phyloP scores from a whole-genome alignment of 2,888 invertebrate species.

The Parasteatoda lunata region DNA sequence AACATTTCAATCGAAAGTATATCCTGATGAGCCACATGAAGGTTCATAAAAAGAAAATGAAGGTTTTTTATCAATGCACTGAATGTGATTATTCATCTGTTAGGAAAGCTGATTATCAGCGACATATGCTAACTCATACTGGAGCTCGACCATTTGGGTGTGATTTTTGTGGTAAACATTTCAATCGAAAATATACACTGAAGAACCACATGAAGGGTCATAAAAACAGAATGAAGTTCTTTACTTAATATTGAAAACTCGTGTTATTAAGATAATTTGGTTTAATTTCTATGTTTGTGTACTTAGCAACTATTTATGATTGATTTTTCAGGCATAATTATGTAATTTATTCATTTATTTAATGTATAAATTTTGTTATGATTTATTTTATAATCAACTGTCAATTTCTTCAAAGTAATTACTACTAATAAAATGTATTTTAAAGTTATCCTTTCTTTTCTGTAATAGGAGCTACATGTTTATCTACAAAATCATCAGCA shows the following conservation, averaged over 20 bases:
- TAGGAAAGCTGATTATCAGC: background rate
- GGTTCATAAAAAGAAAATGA: background rate
- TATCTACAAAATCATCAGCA: too few relatives aligned
- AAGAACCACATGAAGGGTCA: background rate
- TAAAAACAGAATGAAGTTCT: background rate
- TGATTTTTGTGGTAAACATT: slow-evolving; percentile 2
- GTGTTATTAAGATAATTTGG: too few relatives aligned
- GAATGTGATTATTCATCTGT: slow-evolving; percentile 1
- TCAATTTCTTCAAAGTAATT: too few relatives aligned
- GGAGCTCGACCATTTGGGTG: slow-evolving; percentile 21
- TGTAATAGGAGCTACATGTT: too few relatives aligned
- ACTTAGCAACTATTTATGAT: too few relatives aligned
- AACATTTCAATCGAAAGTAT: background rate
- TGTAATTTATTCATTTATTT: too few relatives aligned
- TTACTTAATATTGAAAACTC: too few relatives aligned
- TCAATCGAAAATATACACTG: background rate
- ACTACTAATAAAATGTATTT: too few relatives aligned
- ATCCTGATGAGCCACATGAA: background rate
- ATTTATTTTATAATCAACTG: too few relatives aligned
- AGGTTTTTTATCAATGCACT: background rate
- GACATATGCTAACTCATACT: slow-evolving; percentile 20
- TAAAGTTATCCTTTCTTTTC: too few relatives aligned
- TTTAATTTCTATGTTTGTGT: background rate
- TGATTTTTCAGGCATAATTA: too few relatives aligned
- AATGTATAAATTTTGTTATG: too few relatives aligned